Percentiles rank a stretch among this genome's conserved stretches.
Conservation (phyloP, 2,113 vertebrate genomes). For the Rhombomys opimus region DNA sequence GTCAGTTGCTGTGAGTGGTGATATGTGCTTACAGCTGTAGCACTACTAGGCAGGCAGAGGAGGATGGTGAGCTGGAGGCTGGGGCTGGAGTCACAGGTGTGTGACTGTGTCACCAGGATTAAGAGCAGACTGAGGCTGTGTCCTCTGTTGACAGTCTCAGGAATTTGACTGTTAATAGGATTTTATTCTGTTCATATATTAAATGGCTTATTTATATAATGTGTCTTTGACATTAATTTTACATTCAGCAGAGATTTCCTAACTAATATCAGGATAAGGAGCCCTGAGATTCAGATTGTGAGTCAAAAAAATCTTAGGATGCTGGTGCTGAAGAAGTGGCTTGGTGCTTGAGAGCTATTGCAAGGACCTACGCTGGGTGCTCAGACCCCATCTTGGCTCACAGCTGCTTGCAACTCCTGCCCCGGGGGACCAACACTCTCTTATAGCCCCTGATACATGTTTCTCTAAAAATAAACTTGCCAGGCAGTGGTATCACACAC, state of each 20-base stretch:
- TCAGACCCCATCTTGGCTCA: not conserved
- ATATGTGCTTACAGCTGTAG: not conserved
- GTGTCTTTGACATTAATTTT: slow-evolving; percentile 55
- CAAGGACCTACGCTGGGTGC: no score
- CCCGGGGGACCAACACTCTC: not conserved
- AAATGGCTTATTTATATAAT: not conserved
- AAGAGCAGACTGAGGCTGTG: not conserved
- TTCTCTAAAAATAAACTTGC: not conserved
- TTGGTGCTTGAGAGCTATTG: not conserved
- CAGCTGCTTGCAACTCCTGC: not conserved
- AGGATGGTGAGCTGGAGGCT: not conserved
- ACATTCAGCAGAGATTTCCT: slow-evolving; percentile 29
- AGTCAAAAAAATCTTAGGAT: not conserved
- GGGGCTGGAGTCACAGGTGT: not conserved
- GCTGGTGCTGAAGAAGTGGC: not conserved
- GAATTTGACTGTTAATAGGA: slow-evolving; percentile 5
- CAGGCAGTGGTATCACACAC: no score
- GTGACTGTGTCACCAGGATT: not conserved
- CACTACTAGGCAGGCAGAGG: not conserved
- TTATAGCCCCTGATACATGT: not conserved
- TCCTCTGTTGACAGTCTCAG: slow-evolving; percentile 6
- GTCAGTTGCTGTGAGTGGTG: not conserved
- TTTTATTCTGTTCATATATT: not conserved
- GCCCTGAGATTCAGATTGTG: slow-evolving; percentile 15
- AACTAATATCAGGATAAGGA: not conserved